phyloP scores from a whole-genome alignment of 2,888 invertebrate genomes.

The Neria commutata region DNA sequence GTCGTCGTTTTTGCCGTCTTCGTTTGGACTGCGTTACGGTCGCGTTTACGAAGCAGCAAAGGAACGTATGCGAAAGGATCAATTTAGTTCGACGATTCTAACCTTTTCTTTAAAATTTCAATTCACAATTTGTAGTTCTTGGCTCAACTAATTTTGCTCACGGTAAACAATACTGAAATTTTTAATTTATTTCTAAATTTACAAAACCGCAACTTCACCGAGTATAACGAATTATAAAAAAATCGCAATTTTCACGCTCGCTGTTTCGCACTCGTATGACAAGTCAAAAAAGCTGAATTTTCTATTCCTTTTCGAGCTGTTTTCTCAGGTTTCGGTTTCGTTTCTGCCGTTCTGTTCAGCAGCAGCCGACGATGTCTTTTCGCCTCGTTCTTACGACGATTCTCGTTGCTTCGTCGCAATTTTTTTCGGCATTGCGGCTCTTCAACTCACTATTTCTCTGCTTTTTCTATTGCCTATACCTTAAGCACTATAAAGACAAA shows the following conservation, averaged over 20 bases:
- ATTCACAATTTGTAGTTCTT: background rate
- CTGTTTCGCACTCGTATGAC: slow-evolving; percentile 29
- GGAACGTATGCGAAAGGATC: too few relatives aligned
- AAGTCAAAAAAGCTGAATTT: slow-evolving; percentile 24
- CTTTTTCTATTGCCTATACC: too few relatives aligned
- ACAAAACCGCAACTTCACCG: background rate
- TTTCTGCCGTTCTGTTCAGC: slow-evolving; percentile 39
- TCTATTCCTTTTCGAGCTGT: slow-evolving; percentile 8
- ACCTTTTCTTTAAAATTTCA: background rate
- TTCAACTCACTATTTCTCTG: too few relatives aligned
- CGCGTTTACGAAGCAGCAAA: too few relatives aligned
- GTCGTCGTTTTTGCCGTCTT: slow-evolving; percentile 2
- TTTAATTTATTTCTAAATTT: background rate
- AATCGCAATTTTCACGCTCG: slow-evolving; percentile 15
- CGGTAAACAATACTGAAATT: background rate
- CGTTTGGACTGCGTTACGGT: background rate
- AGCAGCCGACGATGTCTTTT: slow-evolving; percentile 49
- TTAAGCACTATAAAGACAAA: too few relatives aligned
- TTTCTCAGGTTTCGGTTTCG: slow-evolving; percentile 13
- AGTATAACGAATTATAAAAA: background rate
- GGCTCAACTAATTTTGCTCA: background rate
- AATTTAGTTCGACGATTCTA: too few relatives aligned
- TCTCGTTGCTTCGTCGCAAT: slow-evolving; percentile 20
- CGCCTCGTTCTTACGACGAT: slow-evolving; percentile 19
- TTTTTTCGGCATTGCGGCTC: background rate